phyloP scores from a whole-genome alignment of 2,113 vertebrate genomes.

The Cepphus grylle region DNA sequence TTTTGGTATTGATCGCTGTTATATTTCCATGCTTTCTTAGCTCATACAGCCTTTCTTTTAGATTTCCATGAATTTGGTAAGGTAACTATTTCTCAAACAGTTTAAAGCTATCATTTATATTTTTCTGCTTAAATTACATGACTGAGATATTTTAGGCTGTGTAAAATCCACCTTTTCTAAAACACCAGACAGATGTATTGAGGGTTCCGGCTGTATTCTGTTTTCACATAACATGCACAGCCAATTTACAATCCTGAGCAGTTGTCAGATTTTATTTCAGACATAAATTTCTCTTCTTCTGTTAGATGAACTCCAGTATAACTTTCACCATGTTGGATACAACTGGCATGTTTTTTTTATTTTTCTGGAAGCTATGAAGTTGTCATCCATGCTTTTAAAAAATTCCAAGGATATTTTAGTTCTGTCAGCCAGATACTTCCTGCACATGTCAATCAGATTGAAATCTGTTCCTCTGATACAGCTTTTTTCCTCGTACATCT shows the following conservation, averaged over 20 bases:
- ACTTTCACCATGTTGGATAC: not conserved
- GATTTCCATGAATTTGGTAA: not conserved
- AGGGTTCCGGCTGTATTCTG: not conserved
- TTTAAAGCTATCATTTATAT: not conserved
- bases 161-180: not conserved
- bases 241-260: not conserved
- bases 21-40: not conserved
- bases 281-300: not conserved
- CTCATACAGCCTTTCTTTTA: not conserved
- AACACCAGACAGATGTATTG: not conserved
- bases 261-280: constrained; percentile 31
- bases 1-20: not conserved
- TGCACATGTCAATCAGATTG: not conserved
- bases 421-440: not conserved
- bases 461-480: not conserved
- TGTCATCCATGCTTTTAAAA: not conserved
- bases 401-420: not conserved
- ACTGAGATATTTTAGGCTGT: not conserved
- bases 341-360: fast-evolving
- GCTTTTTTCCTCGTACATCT: not conserved
- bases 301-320: not conserved
- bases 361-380: not conserved
- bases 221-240: not conserved
- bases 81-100: not conserved
- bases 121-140: not conserved